Base-by-base conservation (phyloP, 2,113 vertebrate genomes). In the Trochalopteron elliotii region DNA sequence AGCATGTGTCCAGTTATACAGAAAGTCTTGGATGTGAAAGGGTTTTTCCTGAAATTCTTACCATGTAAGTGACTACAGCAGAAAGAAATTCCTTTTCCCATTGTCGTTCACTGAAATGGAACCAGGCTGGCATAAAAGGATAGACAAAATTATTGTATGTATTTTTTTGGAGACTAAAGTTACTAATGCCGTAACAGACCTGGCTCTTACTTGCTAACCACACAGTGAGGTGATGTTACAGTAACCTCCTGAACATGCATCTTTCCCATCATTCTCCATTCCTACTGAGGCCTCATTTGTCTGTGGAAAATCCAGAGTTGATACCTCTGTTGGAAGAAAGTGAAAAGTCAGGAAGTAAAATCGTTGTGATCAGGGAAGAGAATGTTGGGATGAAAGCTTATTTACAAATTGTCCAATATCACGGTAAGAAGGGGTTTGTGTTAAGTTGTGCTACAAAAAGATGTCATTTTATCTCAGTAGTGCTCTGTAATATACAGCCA, bases 201-300 rank as follows among this genome's bases (percentile, higher is more conserved):
- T 60, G 33, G 16, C 24, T 53, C 11, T 3, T 79, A 33, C 17
- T 74, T 83, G 28, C 33, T 35, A 49, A 33, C 1, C 0, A 0
- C n/a, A 27, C 23, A 42, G 57, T 47, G 81, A 63, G 35, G 39
- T 87, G 72, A 47, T 59, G 37, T 76, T 80, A 61, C 10, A 71
- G 39, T 72, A 89, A 2, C 45, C 27, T 67, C 15, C 50, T 27
- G 25, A 47, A 30, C 4, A 5, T 55, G 42, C 44, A 45, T 35
- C 65, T 87, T 87, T 35, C 10, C 35, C 11, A 23, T 63, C 33
- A 24, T 63, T 83, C 55, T 81, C 47, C 28, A 24, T 82, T 92
- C 27, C 7, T 82, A n/a, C 49, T 52, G 75, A 88, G 49, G 11
- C 31, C 81, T 84, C 39, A 9, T 39, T 39, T 39, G 37, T 21